Percentiles rank a stretch among this genome's conserved stretches.
phyloP scores from a whole-genome alignment of 64 coral and sea anemone genomes.

The Hydrozoanthus tunicans region DNA sequence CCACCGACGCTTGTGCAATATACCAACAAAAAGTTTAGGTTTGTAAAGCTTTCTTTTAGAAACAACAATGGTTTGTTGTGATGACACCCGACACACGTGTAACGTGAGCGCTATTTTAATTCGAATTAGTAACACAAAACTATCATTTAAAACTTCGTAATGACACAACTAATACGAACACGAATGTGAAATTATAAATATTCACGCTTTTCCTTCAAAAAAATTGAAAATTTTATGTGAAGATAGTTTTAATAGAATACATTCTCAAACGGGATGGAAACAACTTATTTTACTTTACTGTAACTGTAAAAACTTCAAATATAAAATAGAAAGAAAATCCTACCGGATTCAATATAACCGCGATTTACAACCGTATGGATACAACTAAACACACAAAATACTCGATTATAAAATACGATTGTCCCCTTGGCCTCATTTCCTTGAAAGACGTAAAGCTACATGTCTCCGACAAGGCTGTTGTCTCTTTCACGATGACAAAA shows the following conservation, averaged over 20 bases:
- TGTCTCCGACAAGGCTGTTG: too few species aligned
- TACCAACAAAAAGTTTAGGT: neutral
- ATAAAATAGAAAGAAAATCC: neutral
- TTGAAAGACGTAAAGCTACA: too few species aligned
- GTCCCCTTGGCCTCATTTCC: too few species aligned
- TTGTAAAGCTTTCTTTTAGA: neutral
- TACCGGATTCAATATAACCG: too few species aligned
- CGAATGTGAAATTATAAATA: too few species aligned
- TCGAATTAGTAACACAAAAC: neutral
- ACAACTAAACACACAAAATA: too few species aligned
- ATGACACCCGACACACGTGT: neutral
- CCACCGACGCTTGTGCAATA: conserved; percentile 18
- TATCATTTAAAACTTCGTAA: neutral
- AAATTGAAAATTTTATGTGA: neutral
- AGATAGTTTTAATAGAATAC: neutral
- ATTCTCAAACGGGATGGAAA: neutral
- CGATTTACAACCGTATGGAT: neutral
- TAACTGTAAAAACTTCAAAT: neutral
- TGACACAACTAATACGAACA: neutral
- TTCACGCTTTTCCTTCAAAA: too few species aligned
- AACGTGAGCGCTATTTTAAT: neutral
- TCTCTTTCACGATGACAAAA: too few species aligned
- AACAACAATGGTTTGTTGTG: neutral
- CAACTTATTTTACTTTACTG: neutral
- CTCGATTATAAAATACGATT: too few species aligned